phyloP scores from a whole-genome alignment of 2,797 vertebrate species.

The Lacerta bilineata region DNA sequence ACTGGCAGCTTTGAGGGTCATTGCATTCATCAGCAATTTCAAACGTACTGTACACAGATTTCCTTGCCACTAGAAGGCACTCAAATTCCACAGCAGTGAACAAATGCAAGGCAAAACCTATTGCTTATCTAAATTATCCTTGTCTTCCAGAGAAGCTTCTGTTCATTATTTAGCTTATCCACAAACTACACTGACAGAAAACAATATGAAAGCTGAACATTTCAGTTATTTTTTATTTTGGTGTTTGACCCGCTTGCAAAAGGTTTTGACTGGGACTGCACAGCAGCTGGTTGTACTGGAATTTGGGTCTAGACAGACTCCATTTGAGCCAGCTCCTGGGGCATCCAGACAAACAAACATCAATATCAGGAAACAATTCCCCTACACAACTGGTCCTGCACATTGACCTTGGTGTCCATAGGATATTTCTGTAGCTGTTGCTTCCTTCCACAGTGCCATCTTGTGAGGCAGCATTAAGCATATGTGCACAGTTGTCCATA shows the following conservation, averaged over 20 bases:
- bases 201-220: background rate
- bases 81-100: rapidly evolving
- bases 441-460: too few relatives aligned
- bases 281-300: background rate
- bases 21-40: background rate
- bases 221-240: background rate
- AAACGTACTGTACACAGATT: background rate
- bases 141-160: slow-evolving; percentile 1
- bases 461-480: background rate
- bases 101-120: background rate
- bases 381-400: background rate
- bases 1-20: background rate
- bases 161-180: background rate
- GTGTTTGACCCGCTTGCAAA: background rate
- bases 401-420: background rate
- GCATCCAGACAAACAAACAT: background rate
- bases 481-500: background rate
- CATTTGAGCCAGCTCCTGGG: background rate
- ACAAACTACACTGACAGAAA: slow-evolving; percentile 7
- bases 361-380: background rate
- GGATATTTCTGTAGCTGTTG: background rate
- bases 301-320: background rate
- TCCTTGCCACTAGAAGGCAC: slow-evolving; percentile 19
- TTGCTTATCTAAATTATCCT: background rate
- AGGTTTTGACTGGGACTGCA: background rate